phyloP scores from a whole-genome alignment of 2,797 vertebrate species.

The Botia almorhae region DNA sequence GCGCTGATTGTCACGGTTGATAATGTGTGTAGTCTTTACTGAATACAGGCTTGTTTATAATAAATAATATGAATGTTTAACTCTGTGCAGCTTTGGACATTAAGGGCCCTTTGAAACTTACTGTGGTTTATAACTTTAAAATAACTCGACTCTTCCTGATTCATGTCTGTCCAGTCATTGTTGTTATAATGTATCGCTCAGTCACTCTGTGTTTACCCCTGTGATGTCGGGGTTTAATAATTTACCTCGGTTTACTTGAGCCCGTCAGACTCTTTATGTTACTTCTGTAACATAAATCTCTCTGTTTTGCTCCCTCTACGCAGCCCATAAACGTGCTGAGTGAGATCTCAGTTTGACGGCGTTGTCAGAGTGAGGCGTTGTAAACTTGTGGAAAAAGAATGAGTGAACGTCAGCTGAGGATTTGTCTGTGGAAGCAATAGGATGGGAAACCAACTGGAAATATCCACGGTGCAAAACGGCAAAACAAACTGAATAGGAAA shows the following conservation, averaged over 20 bases:
- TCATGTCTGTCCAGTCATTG: slow-evolving; percentile 47
- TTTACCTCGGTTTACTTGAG: slow-evolving; percentile 46
- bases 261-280: slow-evolving; percentile 51
- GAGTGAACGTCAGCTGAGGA: slow-evolving; percentile 4
- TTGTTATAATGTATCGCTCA: slow-evolving; percentile 55
- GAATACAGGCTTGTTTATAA: not conserved
- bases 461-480: not conserved
- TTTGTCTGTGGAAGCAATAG: slow-evolving; percentile 4
- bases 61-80: not conserved
- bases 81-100: not conserved
- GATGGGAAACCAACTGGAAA: not conserved
- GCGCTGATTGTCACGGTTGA: slow-evolving; percentile 10
- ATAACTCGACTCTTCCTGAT: slow-evolving; percentile 38
- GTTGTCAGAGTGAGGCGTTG: slow-evolving; percentile 24
- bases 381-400: slow-evolving; percentile 17
- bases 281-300: slow-evolving; percentile 51
- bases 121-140: slow-evolving; percentile 6
- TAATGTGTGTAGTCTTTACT: not conserved
- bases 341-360: slow-evolving; percentile 30
- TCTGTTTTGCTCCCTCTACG: slow-evolving; percentile 13
- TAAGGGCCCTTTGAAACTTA: slow-evolving; percentile 17
- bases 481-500: not conserved
- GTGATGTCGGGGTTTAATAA: slow-evolving; percentile 53
- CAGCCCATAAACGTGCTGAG: slow-evolving; percentile 43
- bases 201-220: slow-evolving; percentile 57